Evolutionary conservation across 2,113 vertebrate genomes (phyloP).

Genomic region (Protomyctophum bolini): DNA sequence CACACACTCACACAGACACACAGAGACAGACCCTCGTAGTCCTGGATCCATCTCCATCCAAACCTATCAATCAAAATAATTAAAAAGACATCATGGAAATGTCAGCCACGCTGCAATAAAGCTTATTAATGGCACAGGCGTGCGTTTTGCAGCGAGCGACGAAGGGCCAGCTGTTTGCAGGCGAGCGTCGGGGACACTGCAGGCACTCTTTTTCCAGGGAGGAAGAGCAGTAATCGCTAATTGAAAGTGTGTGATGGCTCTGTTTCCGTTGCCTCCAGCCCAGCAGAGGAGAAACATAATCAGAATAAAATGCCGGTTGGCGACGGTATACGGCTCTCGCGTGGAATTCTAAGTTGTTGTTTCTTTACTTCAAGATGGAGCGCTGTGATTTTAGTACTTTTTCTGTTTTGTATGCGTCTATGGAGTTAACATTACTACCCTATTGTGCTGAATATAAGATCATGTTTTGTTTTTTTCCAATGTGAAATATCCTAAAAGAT

Average conservation of each 20-base stretch:
- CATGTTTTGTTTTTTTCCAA: too few species aligned
- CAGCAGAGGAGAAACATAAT: slow-evolving; percentile 31
- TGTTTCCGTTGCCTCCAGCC: slow-evolving; percentile 1
- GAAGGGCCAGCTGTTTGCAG: slow-evolving; percentile 50
- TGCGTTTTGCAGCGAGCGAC: slow-evolving; percentile 39
- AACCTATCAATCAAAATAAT: slow-evolving; percentile 70
- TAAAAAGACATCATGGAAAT: slow-evolving; percentile 73
- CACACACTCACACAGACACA: too few species aligned
- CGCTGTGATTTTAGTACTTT: background rate
- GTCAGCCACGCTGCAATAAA: slow-evolving; percentile 63
- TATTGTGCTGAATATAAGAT: too few species aligned
- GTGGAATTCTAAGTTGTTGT: slow-evolving; percentile 22
- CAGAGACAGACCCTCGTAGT: background rate
- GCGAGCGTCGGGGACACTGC: slow-evolving; percentile 18
- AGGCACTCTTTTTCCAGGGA: background rate
- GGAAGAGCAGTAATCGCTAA: slow-evolving; percentile 41
- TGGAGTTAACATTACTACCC: too few species aligned
- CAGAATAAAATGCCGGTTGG: slow-evolving; percentile 13
- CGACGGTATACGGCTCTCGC: background rate
- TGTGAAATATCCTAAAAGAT: too few species aligned
- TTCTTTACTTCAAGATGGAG: too few species aligned
- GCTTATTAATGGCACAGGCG: slow-evolving; percentile 48
- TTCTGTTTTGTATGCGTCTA: too few species aligned
- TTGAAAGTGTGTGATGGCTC: slow-evolving; percentile 36
- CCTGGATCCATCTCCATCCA: slow-evolving; percentile 41